These are phyloP conservation scores for Serrognathus titanus DNA, from an alignment of 2,888 invertebrate genomes.

Conservation along the genomic window DNA sequence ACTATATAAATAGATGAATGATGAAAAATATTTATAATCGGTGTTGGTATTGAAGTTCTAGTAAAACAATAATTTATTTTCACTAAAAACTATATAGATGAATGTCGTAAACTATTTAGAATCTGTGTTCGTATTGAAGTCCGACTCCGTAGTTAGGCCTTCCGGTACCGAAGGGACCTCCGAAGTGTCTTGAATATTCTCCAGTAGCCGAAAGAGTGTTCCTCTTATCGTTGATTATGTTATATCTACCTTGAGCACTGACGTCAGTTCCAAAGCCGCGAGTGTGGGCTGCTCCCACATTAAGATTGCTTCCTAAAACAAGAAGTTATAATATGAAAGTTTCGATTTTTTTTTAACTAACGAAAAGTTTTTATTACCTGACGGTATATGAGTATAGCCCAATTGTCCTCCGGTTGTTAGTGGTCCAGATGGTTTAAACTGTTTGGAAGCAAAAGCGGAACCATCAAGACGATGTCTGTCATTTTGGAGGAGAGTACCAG, in stretches of 20 bases:
- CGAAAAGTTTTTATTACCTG: constrained; percentile 12
- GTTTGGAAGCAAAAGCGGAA: constrained; percentile 18
- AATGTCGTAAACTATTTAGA: constrained; percentile 5
- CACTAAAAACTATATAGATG: not conserved
- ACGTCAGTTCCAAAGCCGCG: constrained; percentile 18
- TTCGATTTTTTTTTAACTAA: not conserved
- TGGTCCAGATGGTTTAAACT: constrained; percentile 20
- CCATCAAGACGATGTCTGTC: constrained; percentile 19
- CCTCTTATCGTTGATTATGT: constrained; percentile 14
- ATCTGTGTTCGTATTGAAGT: constrained; percentile 18
- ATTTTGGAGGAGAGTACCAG: constrained; percentile 22
- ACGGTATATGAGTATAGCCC: constrained; percentile 25
- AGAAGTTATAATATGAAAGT: not conserved
- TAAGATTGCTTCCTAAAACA: constrained; percentile 9
- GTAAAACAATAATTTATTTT: not conserved
- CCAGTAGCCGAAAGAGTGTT: constrained; percentile 19
- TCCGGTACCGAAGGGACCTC: constrained; percentile 21
- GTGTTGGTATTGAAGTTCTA: not conserved
- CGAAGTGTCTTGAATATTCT: constrained; percentile 23
- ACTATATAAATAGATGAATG: not conserved
- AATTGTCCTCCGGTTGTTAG: constrained; percentile 19
- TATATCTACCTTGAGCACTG: constrained; percentile 11
- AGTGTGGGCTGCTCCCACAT: constrained; percentile 12
- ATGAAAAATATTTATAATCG: constrained; percentile 14
- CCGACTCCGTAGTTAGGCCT: constrained; percentile 24